Evolutionary conservation across 2,888 invertebrate genomes (phyloP).

Genomic region (Rotaria macrura): DNA sequence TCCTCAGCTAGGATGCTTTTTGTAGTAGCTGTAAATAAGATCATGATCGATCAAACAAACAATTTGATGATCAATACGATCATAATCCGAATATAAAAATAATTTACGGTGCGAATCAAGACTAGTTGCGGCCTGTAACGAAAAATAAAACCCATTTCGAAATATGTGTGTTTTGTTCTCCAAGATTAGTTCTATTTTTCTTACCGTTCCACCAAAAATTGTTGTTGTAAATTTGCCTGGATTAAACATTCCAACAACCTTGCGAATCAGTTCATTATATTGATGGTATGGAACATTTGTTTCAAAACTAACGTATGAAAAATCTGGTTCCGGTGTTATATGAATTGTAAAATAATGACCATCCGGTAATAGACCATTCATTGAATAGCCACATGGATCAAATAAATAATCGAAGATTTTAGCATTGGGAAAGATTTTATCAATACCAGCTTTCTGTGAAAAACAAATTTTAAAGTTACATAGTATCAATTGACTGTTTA

Average conservation of each 20-base stretch:
- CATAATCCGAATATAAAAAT: neutral
- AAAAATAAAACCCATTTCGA: no score
- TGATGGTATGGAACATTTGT: constrained; percentile 58
- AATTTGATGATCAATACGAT: constrained; percentile 3
- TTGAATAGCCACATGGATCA: constrained; percentile 64
- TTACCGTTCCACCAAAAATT: constrained; percentile 29
- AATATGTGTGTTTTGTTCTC: no score
- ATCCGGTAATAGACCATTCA: constrained; percentile 51
- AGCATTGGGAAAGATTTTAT: constrained; percentile 75
- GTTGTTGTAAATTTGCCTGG: constrained; percentile 32
- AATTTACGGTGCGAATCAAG: neutral
- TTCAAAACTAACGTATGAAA: constrained; percentile 83
- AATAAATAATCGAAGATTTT: constrained; percentile 90
- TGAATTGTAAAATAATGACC: constrained; percentile 98
- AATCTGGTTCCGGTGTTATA: constrained; percentile 88
- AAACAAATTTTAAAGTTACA: no score
- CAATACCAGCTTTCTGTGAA: constrained; percentile 68
- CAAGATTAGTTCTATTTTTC: neutral
- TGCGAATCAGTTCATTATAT: constrained; percentile 31
- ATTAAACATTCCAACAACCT: constrained; percentile 28
- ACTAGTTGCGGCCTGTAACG: neutral
- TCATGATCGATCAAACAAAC: neutral
- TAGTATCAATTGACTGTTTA: no score
- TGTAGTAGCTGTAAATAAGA: constrained; percentile 2
- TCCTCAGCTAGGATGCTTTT: neutral